Percentiles rank a stretch among this genome's conserved stretches.
These are phyloP conservation scores for Megaustenia siamemsis DNA, from an alignment of 2,888 invertebrate species.

Conservation along the genomic window DNA sequence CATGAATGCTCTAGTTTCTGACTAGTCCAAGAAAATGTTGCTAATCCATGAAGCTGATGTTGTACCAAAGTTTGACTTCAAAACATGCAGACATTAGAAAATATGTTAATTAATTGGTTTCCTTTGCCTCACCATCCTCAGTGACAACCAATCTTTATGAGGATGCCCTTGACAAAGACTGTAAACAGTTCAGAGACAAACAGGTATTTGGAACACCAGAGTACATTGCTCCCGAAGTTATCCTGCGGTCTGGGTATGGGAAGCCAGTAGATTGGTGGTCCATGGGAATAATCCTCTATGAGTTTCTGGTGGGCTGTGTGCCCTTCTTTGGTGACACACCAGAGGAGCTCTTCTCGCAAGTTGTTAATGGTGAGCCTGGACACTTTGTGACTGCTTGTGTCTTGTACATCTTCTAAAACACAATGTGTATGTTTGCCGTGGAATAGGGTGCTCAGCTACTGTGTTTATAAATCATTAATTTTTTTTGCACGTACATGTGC, in stretches of 20 bases:
- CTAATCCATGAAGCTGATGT: no score
- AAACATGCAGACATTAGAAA: no score
- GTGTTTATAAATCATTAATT: no score
- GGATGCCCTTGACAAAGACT: slow-evolving; percentile 96
- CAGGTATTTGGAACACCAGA: slow-evolving; percentile 99
- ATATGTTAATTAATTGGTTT: no score
- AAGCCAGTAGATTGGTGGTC: slow-evolving; percentile 99
- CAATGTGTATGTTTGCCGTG: no score
- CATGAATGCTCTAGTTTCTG: no score
- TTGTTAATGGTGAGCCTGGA: slow-evolving; percentile 90
- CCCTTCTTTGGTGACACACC: slow-evolving; percentile 99
- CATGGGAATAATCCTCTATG: slow-evolving; percentile 87
- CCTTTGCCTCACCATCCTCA: slow-evolving; percentile 74
- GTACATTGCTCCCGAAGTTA: slow-evolving; percentile 99
- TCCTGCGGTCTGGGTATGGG: slow-evolving; percentile 93
- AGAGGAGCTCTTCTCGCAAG: slow-evolving; percentile 98
- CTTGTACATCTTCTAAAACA: no score
- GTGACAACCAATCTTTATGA: slow-evolving; percentile 99
- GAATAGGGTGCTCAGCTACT: no score
- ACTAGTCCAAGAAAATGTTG: no score
- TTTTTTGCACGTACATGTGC: no score
- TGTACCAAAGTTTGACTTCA: no score
- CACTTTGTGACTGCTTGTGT: no score
- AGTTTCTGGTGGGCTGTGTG: slow-evolving; percentile 86
- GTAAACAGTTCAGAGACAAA: slow-evolving; percentile 98